A percentile compares a stretch with the other conserved stretches of the same genome.
Evolutionary conservation across 2,113 vertebrate genomes (phyloP).

Genomic region (Gorsachius goisagi): DNA sequence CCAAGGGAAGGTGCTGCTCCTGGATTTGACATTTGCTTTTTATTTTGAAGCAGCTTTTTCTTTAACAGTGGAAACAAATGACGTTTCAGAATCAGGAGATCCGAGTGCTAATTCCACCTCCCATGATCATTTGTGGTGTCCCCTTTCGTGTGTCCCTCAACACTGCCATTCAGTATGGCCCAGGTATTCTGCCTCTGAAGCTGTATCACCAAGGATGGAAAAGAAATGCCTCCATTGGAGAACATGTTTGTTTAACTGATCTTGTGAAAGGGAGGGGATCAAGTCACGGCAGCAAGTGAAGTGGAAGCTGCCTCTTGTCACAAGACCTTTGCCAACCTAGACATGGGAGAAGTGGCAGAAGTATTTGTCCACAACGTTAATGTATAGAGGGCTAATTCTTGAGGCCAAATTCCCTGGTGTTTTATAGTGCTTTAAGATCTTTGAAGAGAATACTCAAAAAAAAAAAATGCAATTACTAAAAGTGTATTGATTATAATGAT

Average conservation of each 20-base stretch:
- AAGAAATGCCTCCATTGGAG: not conserved
- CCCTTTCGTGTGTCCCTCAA: not conserved
- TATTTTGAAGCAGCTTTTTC: not conserved
- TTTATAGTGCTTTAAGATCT: not conserved
- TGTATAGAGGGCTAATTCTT: not conserved
- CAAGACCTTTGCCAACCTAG: not conserved
- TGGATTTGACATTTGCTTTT: not conserved
- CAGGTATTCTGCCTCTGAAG: not conserved
- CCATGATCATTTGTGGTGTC: not conserved
- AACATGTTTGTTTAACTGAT: not conserved
- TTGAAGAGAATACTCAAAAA: not conserved
- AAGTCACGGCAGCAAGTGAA: not conserved
- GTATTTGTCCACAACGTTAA: not conserved
- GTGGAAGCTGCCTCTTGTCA: not conserved
- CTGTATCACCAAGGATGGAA: not conserved
- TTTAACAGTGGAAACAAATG: not conserved
- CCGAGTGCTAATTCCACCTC: not conserved
- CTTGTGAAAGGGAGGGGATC: not conserved
- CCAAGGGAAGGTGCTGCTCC: not conserved
- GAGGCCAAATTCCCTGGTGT: not conserved
- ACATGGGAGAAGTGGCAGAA: not conserved
- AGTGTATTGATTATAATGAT: not conserved
- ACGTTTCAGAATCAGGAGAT: not conserved
- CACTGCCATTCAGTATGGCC: too few relatives aligned
- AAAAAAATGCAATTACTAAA: not conserved